Evolutionary conservation across 2,797 vertebrate species (phyloP).

Genomic region (Telmatherina bonti): DNA sequence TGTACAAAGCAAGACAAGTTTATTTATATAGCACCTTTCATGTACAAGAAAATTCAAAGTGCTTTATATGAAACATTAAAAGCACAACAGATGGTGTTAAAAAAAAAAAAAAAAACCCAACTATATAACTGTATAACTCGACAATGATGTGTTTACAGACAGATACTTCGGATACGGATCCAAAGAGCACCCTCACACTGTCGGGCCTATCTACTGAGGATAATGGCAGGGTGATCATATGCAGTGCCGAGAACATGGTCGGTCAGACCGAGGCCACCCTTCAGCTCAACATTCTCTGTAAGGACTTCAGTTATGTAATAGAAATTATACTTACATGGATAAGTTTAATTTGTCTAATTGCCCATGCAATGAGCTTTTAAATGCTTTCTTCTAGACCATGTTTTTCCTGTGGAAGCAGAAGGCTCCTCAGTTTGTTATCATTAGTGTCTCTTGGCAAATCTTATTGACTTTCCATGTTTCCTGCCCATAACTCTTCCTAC

Average conservation of each 20-base stretch:
- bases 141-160: conserved; percentile 81
- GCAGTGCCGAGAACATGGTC: conserved; percentile 94
- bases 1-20: neutral
- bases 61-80: no score
- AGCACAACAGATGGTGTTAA: no score
- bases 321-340: conserved; percentile 23
- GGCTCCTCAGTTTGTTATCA: conserved; percentile 62
- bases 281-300: conserved; percentile 95
- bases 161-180: conserved; percentile 82
- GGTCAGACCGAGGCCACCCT: conserved; percentile 91
- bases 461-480: conserved; percentile 72
- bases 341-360: conserved; percentile 49
- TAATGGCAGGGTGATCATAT: conserved; percentile 90
- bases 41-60: no score
- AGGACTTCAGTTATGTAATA: conserved; percentile 65
- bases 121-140: no score
- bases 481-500: conserved; percentile 75
- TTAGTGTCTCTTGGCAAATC: conserved; percentile 66
- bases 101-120: no score
- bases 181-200: conserved; percentile 87
- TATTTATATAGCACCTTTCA: no score
- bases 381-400: conserved; percentile 36
- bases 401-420: conserved; percentile 51
- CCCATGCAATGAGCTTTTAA: conserved; percentile 49
- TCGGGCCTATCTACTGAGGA: conserved; percentile 91